A percentile compares a stretch with the other conserved stretches of the same genome.
phyloP scores from a whole-genome alignment of 2,797 vertebrate genomes.

The Chiloscyllium punctatum region DNA sequence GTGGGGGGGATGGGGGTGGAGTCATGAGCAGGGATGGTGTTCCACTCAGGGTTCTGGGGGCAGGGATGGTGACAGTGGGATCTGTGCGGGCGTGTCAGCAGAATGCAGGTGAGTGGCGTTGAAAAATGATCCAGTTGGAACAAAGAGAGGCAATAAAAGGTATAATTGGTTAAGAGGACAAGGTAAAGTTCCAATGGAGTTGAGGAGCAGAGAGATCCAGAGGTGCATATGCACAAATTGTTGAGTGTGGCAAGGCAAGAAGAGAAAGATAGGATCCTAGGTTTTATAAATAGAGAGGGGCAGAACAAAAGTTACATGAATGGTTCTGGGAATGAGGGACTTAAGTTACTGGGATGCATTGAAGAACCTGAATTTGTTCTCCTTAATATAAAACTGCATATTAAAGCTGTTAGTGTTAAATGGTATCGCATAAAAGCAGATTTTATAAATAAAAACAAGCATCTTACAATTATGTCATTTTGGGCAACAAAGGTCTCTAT shows the following conservation, averaged over 20 bases:
- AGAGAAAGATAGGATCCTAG: background rate
- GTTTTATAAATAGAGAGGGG: background rate
- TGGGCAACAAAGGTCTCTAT: background rate
- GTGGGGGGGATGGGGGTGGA: too few relatives aligned
- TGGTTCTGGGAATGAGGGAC: background rate
- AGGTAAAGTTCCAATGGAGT: background rate
- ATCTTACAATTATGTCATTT: background rate
- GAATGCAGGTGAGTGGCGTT: too few relatives aligned
- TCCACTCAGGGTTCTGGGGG: too few relatives aligned
- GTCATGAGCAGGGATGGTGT: too few relatives aligned
- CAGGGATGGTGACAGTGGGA: too few relatives aligned
- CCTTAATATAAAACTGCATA: background rate
- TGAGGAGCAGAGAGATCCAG: background rate
- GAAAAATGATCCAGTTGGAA: background rate
- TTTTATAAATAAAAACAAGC: background rate
- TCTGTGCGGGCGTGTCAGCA: too few relatives aligned
- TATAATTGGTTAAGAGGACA: background rate
- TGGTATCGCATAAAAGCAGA: background rate
- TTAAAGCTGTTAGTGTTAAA: background rate
- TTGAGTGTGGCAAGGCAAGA: background rate
- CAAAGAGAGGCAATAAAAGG: background rate
- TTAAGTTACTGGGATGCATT: background rate
- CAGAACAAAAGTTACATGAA: background rate
- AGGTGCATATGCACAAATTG: background rate
- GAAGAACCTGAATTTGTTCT: background rate